Evolutionary conservation across 2,797 vertebrate species (phyloP), one percentile per base, ranked within the genome.

Genomic region (Tenualosa thibaudeaui): DNA sequence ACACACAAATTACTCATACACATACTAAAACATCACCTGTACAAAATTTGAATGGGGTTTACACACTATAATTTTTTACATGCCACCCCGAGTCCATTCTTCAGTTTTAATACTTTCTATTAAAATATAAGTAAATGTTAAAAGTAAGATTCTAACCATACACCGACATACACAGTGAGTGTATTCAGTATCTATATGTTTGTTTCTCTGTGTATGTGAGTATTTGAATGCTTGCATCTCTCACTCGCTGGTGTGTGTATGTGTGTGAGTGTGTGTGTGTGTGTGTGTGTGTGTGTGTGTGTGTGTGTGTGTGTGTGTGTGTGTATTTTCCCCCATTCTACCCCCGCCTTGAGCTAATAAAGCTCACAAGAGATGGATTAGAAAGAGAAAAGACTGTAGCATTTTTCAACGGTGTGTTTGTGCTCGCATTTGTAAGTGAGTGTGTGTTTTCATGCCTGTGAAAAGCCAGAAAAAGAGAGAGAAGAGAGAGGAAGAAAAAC

Each of bases 341-440:
- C 58, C 58, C n/a, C 24, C 8, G 58, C 58, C 92, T 88, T 85
- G 91, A 92, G 95, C 96, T 96, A 95, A 96, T 94, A 94, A 92
- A 95, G 88, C 88, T 91, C 92, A 85, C 93, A 94, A 94, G 95
- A 95, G 95, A 95, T 95, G 94, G 94, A 95, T 96, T 95, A 94
- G 92, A 93, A 93, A 93, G 93, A 90, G 94, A 95, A 93, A 92
- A 93, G 91, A 85, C 86, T 84, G 93, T 90, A 92, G 91, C 92
- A 92, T 93, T 93, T 90, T 85, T 84, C 87, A 89, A 89, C 82
- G 40, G 10, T 68, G 90, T 90, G 84, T 89, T 84, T 89, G 83
- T 88, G 84, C 87, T 83, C 82, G 81, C 26, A 71, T 78, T 43
- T 68, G 82, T 82, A 83, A 84, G 86, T 82, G 86, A 83, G 83